Conservation (phyloP, 2,888 invertebrate species). For the Griposia aprilina region DNA sequence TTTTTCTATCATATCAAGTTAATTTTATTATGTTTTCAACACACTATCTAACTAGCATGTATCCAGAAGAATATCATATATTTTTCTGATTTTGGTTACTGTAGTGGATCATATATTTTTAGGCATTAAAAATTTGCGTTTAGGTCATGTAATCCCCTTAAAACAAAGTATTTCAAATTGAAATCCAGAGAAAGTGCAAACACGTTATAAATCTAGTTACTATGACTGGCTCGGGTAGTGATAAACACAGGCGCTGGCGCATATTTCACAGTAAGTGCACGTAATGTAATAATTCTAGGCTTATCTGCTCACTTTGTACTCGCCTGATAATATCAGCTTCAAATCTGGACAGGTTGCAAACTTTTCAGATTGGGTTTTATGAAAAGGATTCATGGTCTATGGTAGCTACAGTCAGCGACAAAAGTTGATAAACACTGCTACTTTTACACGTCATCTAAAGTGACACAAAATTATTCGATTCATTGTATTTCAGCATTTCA, state of each 20-base stretch:
- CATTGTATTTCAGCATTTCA: not conserved
- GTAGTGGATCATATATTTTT: no score
- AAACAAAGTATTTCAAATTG: constrained; percentile 39
- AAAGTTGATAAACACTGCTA: not conserved
- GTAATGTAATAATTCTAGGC: constrained; percentile 66
- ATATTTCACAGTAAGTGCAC: constrained; percentile 77
- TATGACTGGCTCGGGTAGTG: constrained; percentile 63
- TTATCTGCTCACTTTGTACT: constrained; percentile 66
- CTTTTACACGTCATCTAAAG: not conserved
- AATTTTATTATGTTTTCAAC: no score
- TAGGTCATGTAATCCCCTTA: no score
- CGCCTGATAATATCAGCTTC: constrained; percentile 56
- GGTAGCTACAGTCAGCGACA: not conserved
- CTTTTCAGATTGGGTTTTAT: constrained; percentile 27
- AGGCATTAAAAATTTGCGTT: no score
- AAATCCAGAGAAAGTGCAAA: constrained; percentile 54
- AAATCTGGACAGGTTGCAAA: constrained; percentile 39
- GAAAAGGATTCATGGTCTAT: not conserved
- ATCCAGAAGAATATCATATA: no score
- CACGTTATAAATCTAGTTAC: constrained; percentile 62
- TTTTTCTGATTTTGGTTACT: no score
- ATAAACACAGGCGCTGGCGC: constrained; percentile 68
- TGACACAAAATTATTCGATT: not conserved
- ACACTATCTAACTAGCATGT: no score
- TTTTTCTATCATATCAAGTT: no score